Evolutionary conservation across 2,113 vertebrate species (phyloP).

Genomic region (Mesoclemmys tuberculata): DNA sequence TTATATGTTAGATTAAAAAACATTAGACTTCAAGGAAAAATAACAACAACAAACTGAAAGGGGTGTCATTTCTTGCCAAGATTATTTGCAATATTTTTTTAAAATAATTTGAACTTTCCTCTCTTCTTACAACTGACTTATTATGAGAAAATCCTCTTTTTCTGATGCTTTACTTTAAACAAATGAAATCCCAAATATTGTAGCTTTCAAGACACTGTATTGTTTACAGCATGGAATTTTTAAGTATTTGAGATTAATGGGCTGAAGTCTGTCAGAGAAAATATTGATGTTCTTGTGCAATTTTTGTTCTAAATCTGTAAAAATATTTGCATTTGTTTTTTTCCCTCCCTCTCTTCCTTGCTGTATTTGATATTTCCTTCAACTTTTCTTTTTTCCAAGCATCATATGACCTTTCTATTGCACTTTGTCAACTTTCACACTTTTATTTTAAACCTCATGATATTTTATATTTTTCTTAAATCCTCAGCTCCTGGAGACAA

Average conservation of each 20-base stretch:
- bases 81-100: constrained; percentile 17
- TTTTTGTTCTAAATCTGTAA: not conserved
- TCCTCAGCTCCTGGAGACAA: not conserved
- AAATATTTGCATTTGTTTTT: not conserved
- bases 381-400: not conserved
- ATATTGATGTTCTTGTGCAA: not conserved
- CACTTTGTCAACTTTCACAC: not conserved
- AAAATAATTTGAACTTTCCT: constrained; percentile 60
- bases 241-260: not conserved
- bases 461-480: not conserved
- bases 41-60: constrained; percentile 20
- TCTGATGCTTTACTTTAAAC: not conserved
- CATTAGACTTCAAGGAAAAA: constrained; percentile 8
- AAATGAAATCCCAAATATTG: not conserved
- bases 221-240: not conserved
- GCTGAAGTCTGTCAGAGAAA: not conserved
- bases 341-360: not conserved
- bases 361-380: not conserved
- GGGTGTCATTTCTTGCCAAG: constrained; percentile 10
- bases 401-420: not conserved
- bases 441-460: not conserved
- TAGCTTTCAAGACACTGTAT: not conserved
- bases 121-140: constrained; percentile 35
- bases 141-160: constrained; percentile 33
- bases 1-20: constrained; percentile 26